A percentile compares a stretch with the other conserved stretches of the same genome.
Conservation (phyloP, 2,888 invertebrate genomes). For the Hydraecia micacea region DNA sequence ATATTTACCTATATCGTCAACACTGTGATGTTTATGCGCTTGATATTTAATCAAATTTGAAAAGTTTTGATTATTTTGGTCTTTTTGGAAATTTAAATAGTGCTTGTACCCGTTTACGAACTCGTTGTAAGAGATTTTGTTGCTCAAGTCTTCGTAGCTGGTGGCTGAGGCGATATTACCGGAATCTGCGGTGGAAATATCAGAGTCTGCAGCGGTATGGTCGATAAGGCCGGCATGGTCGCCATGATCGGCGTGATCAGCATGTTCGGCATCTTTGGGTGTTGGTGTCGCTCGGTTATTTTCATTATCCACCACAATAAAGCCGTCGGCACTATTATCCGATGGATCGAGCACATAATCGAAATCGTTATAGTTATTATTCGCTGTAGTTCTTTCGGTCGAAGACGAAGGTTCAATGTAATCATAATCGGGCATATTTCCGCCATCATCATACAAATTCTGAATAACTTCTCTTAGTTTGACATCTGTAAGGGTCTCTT, state of each 20-base stretch:
- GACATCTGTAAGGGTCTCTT: slow-evolving; percentile 65
- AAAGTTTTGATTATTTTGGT: slow-evolving; percentile 77
- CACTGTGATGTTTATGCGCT: slow-evolving; percentile 84
- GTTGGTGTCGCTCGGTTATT: not conserved
- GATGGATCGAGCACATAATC: slow-evolving; percentile 14
- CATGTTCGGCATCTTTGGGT: not conserved
- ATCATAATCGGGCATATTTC: slow-evolving; percentile 66
- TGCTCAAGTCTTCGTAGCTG: slow-evolving; percentile 74
- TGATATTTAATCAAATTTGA: slow-evolving; percentile 82
- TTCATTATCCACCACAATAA: not conserved
- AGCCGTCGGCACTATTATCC: not conserved
- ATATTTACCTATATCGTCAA: slow-evolving; percentile 86
- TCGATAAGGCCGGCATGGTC: too few relatives aligned
- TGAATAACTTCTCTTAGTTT: slow-evolving; percentile 62
- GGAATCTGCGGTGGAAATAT: not conserved
- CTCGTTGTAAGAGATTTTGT: slow-evolving; percentile 80
- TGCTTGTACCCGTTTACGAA: slow-evolving; percentile 84
- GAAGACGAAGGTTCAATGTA: slow-evolving; percentile 46
- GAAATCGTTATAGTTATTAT: not conserved
- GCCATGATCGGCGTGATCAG: too few relatives aligned
- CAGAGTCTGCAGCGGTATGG: not conserved
- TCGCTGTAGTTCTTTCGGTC: not conserved
- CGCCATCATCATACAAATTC: slow-evolving; percentile 66
- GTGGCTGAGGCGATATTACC: slow-evolving; percentile 55
- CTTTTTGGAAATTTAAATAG: slow-evolving; percentile 82